phyloP scores from a whole-genome alignment of 2,113 vertebrate species.

The Monopterus albus region DNA sequence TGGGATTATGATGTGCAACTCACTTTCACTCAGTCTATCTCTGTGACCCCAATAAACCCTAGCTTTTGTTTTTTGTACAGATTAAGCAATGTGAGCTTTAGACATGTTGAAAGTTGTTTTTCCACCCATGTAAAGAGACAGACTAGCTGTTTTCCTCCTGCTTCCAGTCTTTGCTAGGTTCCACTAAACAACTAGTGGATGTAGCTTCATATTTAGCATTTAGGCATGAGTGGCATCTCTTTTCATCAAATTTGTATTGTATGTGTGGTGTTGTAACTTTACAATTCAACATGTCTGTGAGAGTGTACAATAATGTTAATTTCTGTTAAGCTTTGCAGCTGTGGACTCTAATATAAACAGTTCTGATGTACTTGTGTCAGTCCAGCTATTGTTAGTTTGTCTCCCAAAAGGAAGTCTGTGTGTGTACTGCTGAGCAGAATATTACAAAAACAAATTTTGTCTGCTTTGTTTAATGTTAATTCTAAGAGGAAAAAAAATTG shows the following conservation, averaged over 20 bases:
- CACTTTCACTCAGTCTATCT: slow-evolving; percentile 45
- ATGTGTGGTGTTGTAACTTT: not conserved
- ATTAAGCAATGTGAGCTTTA: too few relatives aligned
- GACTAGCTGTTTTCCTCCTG: too few relatives aligned
- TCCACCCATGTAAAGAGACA: too few relatives aligned
- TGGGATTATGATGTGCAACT: slow-evolving; percentile 57
- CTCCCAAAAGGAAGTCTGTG: slow-evolving; percentile 7
- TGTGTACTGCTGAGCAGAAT: slow-evolving; percentile 6
- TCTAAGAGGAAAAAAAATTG: slow-evolving; percentile 9
- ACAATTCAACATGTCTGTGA: slow-evolving; percentile 11
- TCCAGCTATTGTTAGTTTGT: slow-evolving; percentile 18
- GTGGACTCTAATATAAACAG: not conserved
- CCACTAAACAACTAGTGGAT: not conserved
- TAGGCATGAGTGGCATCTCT: not conserved
- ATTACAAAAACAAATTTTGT: slow-evolving; percentile 33
- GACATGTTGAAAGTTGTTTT: too few relatives aligned
- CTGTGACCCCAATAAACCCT: too few relatives aligned
- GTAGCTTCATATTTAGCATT: not conserved
- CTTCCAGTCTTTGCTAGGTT: too few relatives aligned
- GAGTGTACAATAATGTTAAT: slow-evolving; percentile 19
- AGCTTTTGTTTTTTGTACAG: too few relatives aligned
- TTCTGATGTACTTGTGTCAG: slow-evolving; percentile 44
- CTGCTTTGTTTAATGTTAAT: slow-evolving; percentile 46
- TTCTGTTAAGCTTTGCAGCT: not conserved
- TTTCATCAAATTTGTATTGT: too few relatives aligned